A percentile compares a stretch with the other conserved stretches of the same genome.
Evolutionary conservation across 2,113 vertebrate genomes (phyloP).

Genomic region (Holacanthus passer): DNA sequence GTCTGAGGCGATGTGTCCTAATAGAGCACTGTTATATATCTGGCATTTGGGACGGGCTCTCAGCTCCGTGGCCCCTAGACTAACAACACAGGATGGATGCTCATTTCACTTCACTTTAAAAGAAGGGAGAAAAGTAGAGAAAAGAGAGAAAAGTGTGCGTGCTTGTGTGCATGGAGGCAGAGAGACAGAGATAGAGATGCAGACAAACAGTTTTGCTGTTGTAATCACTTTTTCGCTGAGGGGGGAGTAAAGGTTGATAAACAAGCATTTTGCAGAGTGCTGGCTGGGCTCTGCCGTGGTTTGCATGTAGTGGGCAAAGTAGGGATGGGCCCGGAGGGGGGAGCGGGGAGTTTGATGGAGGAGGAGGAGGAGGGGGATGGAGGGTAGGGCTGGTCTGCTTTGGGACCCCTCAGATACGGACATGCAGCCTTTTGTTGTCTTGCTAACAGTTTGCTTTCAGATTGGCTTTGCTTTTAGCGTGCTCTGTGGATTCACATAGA

Average conservation of each 20-base stretch:
- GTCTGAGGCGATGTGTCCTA: slow-evolving; percentile 47
- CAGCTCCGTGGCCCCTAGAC: slow-evolving; percentile 39
- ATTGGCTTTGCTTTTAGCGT: slow-evolving; percentile 18
- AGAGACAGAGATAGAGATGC: slow-evolving; percentile 63
- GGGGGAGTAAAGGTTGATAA: slow-evolving; percentile 80
- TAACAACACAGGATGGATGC: slow-evolving; percentile 54
- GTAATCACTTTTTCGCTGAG: slow-evolving; percentile 75
- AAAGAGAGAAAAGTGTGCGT: neutral
- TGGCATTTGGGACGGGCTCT: slow-evolving; percentile 60
- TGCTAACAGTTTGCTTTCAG: slow-evolving; percentile 17
- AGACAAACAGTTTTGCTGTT: slow-evolving; percentile 75
- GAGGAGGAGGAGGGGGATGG: neutral
- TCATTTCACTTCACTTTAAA: slow-evolving; percentile 59
- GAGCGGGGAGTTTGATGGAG: neutral
- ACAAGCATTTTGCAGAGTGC: slow-evolving; percentile 82
- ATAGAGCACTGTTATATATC: slow-evolving; percentile 49
- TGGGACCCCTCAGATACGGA: slow-evolving; percentile 37
- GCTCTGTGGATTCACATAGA: slow-evolving; percentile 38
- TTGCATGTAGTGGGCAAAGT: slow-evolving; percentile 56
- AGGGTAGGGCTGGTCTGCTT: slow-evolving; percentile 25
- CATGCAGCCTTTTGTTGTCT: slow-evolving; percentile 66
- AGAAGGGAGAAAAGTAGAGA: slow-evolving; percentile 3
- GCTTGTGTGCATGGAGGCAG: neutral
- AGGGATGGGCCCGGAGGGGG: slow-evolving; percentile 22
- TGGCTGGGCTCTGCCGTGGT: slow-evolving; percentile 66